Evolutionary conservation across 2,797 vertebrate genomes (phyloP), one percentile per base, ranked within the genome.

Genomic region (Chaenodraco wilsoni): DNA sequence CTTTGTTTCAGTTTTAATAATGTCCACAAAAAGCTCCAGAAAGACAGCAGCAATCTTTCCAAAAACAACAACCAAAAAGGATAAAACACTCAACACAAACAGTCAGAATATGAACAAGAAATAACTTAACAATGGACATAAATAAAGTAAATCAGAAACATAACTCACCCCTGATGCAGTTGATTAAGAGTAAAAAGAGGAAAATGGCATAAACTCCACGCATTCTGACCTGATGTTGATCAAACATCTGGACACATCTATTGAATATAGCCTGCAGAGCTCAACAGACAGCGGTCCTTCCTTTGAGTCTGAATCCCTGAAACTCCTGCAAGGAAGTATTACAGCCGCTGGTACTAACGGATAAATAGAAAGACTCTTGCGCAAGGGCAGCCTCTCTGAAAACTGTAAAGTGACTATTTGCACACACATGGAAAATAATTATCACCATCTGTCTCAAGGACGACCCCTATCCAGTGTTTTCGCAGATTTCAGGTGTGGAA

Each of bases 341-440:
- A 61, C 9, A 85, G 66, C 52, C 19, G 51, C 72, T 75, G 58
- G 56, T 54, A 40, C 64, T 23, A 61, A 65, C 41, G 23, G 60
- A 52, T 65, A 67, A 80, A 78, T 13, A 68, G 23, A 76, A 68
- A 84, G 65, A 65, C 21, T 76, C 63, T 87, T 92, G 86, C 74
- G 78, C 69, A 93, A 92, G 84, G 62, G 78, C 90, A 56, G 62
- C 55, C 75, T 82, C 83, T 83, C 83, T 83, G 62, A 76, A 88
- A 85, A 87, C 78, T 72, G 71, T 77, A 61, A 56, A 84, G 73
- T 85, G 66, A 77, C 79, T 83, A 83, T 86, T 85, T 77, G 66
- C 78, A 78, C 88, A 73, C 94, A 95, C 90, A 85, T 95, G 95
- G 94, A 94, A 95, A 89, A 88, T 85, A 94, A 94, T 94, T 93